Percentiles rank a stretch among this genome's conserved stretches.
Evolutionary conservation across 2,113 vertebrate genomes (phyloP).

Genomic region (Aplodontia rufa): DNA sequence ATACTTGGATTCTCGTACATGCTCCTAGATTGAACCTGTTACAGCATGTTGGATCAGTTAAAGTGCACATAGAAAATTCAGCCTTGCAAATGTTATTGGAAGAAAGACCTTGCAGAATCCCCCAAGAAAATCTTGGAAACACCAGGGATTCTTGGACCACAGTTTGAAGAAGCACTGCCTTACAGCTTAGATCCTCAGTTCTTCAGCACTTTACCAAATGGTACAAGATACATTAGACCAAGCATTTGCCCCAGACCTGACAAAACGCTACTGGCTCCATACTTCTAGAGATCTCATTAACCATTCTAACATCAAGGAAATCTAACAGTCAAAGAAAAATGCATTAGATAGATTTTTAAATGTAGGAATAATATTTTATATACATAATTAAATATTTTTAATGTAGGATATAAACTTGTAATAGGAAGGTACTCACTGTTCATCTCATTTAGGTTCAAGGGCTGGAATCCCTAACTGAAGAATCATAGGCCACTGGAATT

Average conservation of each 20-base stretch:
- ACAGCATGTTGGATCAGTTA: neutral
- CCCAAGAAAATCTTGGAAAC: neutral
- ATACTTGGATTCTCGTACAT: neutral
- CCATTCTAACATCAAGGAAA: neutral
- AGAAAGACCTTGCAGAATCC: neutral
- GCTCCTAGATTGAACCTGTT: neutral
- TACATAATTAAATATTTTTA: neutral
- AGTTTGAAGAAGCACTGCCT: neutral
- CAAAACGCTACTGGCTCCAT: neutral
- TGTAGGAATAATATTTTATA: neutral
- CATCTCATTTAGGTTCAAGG: neutral
- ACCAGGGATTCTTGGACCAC: neutral
- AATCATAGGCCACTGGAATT: neutral
- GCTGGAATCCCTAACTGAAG: constrained; percentile 32
- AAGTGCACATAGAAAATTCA: neutral
- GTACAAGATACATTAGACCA: neutral
- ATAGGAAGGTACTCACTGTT: neutral
- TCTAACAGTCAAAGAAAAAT: neutral
- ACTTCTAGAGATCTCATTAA: constrained; percentile 15
- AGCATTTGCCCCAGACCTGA: neutral
- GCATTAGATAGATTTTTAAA: neutral
- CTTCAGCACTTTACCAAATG: neutral
- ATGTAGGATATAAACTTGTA: neutral
- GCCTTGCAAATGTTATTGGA: neutral
- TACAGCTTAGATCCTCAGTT: neutral